These are phyloP conservation scores for Platichthys flesus DNA, from an alignment of 2,113 vertebrate genomes.

Conservation along the genomic window DNA sequence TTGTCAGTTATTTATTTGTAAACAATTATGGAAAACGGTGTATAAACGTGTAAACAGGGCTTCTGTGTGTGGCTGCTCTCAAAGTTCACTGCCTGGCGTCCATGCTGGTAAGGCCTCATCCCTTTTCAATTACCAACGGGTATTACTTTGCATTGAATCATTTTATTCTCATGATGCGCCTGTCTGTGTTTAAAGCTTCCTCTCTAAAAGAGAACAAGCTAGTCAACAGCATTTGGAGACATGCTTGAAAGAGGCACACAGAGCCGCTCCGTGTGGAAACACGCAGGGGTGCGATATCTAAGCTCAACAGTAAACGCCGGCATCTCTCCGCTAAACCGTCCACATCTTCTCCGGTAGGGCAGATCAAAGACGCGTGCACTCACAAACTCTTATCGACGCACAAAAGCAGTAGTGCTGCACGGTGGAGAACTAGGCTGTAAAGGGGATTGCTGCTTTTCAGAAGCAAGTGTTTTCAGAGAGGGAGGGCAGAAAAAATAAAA, in stretches of 20 bases:
- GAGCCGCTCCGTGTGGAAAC: conserved; percentile 53
- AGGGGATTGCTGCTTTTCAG: conserved; percentile 80
- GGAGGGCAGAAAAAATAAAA: conserved; percentile 29
- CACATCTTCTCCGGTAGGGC: conserved; percentile 74
- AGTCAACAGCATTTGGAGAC: conserved; percentile 61
- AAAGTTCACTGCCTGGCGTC: conserved; percentile 41
- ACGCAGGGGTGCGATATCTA: conserved; percentile 67
- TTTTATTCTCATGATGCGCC: conserved; percentile 59
- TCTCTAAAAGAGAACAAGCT: conserved; percentile 62
- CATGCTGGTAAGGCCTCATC: conserved; percentile 52
- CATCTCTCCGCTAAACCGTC: conserved; percentile 77
- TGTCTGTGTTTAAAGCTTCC: conserved; percentile 58
- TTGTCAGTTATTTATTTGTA: conserved; percentile 18
- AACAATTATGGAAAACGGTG: background rate
- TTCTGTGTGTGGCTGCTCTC: conserved; percentile 14
- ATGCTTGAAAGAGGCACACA: conserved; percentile 45
- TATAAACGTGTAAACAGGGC: conserved; percentile 18
- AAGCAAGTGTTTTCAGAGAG: conserved; percentile 69
- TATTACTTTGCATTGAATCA: conserved; percentile 70
- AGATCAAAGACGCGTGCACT: conserved; percentile 82
- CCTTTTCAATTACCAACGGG: conserved; percentile 66
- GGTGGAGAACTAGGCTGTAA: conserved; percentile 71
- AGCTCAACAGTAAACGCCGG: conserved; percentile 73
- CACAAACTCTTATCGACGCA: conserved; percentile 80
- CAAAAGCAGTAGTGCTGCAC: conserved; percentile 70